These are phyloP conservation scores for Thalpophila matura DNA, from an alignment of 2,888 invertebrate genomes.

Conservation along the genomic window DNA sequence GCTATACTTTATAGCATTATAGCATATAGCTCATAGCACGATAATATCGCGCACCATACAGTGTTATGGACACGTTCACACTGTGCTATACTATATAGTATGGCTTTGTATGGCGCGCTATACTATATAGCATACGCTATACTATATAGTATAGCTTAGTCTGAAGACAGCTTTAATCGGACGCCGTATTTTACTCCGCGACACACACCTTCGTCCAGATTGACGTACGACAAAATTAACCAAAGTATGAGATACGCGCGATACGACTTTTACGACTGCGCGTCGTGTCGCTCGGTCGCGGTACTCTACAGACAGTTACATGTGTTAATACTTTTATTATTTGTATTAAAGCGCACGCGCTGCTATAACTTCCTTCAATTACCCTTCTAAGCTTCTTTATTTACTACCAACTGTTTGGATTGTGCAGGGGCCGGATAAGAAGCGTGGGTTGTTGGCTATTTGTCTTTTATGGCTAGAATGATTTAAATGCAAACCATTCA, in stretches of 20 bases:
- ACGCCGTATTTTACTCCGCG: conserved; percentile 11
- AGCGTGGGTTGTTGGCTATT: neutral
- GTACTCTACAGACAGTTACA: conserved; percentile 45
- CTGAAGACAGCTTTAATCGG: no score
- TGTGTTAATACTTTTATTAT: conserved; percentile 64
- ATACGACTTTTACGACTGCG: conserved; percentile 52
- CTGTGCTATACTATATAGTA: no score
- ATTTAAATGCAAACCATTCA: no score
- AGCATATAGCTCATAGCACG: no score
- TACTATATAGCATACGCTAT: no score
- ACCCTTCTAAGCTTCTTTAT: conserved; percentile 60
- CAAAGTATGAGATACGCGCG: conserved; percentile 55
- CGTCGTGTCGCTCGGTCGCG: conserved; percentile 29
- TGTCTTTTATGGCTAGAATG: neutral
- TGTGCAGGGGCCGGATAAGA: conserved; percentile 41
- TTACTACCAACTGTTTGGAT: conserved; percentile 50
- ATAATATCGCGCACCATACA: no score
- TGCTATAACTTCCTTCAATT: conserved; percentile 63
- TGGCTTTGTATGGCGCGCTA: no score
- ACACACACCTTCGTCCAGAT: conserved; percentile 31
- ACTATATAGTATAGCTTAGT: no score
- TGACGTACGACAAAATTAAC: conserved; percentile 36
- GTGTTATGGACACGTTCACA: no score
- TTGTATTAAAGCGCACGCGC: conserved; percentile 57
- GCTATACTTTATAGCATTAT: no score